Base-by-base conservation (phyloP, 2,888 invertebrate species). In the Heteromyza rotundicornis region DNA sequence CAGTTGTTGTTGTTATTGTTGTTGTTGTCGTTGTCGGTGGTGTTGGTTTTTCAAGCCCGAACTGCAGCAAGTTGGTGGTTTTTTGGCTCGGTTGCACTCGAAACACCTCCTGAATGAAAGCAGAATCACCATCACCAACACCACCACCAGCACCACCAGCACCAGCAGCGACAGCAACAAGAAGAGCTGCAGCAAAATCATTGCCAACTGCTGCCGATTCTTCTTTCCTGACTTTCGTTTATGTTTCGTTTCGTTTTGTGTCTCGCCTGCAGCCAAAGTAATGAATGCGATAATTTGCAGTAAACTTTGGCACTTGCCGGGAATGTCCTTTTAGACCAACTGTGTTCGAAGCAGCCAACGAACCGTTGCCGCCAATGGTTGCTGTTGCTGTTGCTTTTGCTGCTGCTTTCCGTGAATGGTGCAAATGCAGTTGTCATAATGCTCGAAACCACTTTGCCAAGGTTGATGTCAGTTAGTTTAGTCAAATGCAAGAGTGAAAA, bases 281-380 rank as follows among this genome's bases (percentile, higher is more conserved):
- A 19, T 47, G 47, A 47, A 47, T 47, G 47, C 77, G 75, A 75
- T 75, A 75, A 75, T 75, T 75, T 75, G 77, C 73, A 76, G 75
- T 75, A 75, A 76, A 75, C 74, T 75, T 76, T 75, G 77, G 76
- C 75, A 75, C 77, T 75, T 75, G 72, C 72, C 20, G 47, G 47
- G 20, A 47, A 19, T 47, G 47, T 20, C 47, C 47, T 47, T 47
- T 20, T 47, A 14, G 5, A 17, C 47, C 2, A 47, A 5, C 20
- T 47, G 40, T n/a, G 40, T 8, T 40, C 10, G 5, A n/a, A n/a
- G n/a, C n/a, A n/a, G n/a, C n/a, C n/a, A n/a, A n/a, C n/a, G n/a
- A n/a, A n/a, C n/a, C n/a, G n/a, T n/a, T n/a, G n/a, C n/a, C n/a
- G n/a, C n/a, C n/a, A n/a, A n/a, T n/a, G n/a, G n/a, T n/a, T n/a